phyloP scores from a whole-genome alignment of 2,797 vertebrate species.

The Paedocypris micromegethes region DNA sequence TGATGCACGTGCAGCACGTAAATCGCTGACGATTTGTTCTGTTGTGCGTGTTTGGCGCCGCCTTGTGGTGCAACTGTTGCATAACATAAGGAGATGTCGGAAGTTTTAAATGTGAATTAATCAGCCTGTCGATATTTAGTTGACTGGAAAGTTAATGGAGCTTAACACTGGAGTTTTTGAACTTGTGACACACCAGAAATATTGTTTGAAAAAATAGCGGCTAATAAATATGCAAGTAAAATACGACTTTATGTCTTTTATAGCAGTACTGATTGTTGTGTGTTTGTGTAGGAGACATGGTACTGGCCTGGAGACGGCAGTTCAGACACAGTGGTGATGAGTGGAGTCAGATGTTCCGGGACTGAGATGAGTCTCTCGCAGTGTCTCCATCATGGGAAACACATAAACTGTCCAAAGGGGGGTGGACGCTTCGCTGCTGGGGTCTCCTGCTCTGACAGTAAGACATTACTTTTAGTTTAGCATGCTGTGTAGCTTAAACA shows the following conservation, averaged over 20 bases:
- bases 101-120: no score
- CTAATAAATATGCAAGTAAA: no score
- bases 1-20: neutral
- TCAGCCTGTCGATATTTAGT: no score
- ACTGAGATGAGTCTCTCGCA: slow-evolving; percentile 88
- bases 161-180: no score
- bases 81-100: no score
- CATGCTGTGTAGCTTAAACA: neutral
- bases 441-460: slow-evolving; percentile 87
- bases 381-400: slow-evolving; percentile 80
- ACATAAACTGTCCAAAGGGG: slow-evolving; percentile 75
- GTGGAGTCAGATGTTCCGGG: slow-evolving; percentile 91
- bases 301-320: slow-evolving; percentile 81
- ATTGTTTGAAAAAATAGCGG: no score
- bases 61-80: no score
- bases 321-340: slow-evolving; percentile 78
- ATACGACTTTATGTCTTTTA: neutral
- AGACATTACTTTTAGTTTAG: slow-evolving; percentile 50
- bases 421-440: slow-evolving; percentile 81
- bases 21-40: no score
- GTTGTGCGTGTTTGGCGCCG: no score
- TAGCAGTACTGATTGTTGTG: neutral
- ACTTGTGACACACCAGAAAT: no score
- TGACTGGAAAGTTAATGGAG: no score
- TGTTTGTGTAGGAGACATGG: slow-evolving; percentile 82